Conservation (phyloP, 2,797 vertebrate genomes). For the Odontamblyopus rebecca region DNA sequence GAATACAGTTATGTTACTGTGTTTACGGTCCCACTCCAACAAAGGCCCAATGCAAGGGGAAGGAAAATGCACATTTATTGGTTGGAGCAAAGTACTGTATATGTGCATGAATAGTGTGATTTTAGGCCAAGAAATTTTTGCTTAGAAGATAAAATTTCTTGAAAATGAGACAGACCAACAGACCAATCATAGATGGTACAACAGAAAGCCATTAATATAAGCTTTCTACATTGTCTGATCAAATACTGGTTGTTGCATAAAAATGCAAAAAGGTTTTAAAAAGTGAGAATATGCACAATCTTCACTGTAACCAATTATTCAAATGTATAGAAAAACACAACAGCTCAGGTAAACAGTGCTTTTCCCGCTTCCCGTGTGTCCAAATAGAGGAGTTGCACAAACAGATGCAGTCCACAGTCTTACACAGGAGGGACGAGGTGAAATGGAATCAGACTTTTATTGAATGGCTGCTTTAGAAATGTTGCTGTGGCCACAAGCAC, state of each 20-base stretch:
- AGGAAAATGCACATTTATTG: neutral
- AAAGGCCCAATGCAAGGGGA: neutral
- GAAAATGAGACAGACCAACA: neutral
- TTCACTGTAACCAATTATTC: neutral
- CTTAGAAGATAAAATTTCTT: neutral
- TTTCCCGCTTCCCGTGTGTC: slow-evolving; percentile 63
- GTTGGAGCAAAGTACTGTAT: slow-evolving; percentile 4
- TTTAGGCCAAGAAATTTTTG: neutral
- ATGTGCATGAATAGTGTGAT: neutral
- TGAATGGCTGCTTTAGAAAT: slow-evolving; percentile 60
- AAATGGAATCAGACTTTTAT: slow-evolving; percentile 65
- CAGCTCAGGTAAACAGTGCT: slow-evolving; percentile 14
- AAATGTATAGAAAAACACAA: neutral
- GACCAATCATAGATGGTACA: neutral
- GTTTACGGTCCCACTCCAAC: slow-evolving; percentile 10
- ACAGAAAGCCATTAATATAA: neutral
- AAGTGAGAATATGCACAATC: neutral
- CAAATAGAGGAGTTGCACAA: slow-evolving; percentile 90
- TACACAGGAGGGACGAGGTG: slow-evolving; percentile 58
- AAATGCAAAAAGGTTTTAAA: neutral
- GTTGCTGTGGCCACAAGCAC: slow-evolving; percentile 43
- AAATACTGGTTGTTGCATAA: neutral
- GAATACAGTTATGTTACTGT: neutral
- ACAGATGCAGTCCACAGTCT: slow-evolving; percentile 53
- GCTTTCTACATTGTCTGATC: neutral